Percentiles rank a stretch among this genome's conserved stretches.
Evolutionary conservation across 2,797 vertebrate species (phyloP).

Genomic region (Novumbra hubbsi): DNA sequence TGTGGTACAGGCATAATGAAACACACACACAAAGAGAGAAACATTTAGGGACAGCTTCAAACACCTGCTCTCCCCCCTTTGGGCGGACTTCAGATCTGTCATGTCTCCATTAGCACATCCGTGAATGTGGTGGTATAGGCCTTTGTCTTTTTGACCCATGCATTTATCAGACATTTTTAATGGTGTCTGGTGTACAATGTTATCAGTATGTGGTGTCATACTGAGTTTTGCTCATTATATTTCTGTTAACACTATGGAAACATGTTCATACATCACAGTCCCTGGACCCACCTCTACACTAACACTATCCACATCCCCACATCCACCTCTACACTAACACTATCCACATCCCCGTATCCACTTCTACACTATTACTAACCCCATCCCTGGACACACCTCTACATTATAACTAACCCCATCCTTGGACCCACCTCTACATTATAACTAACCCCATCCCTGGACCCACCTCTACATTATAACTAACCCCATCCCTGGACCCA

Average conservation of each 20-base stretch:
- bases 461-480: too few species aligned
- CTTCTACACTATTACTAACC: too few species aligned
- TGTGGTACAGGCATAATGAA: not conserved
- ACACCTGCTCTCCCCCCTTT: not conserved
- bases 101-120: conserved; percentile 27
- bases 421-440: too few species aligned
- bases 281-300: not conserved
- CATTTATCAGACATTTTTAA: not conserved
- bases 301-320: too few species aligned
- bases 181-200: not conserved
- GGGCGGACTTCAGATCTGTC: conserved; percentile 31
- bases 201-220: not conserved
- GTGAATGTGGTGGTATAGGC: not conserved
- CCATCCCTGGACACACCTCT: too few species aligned
- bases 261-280: not conserved
- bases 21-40: conserved; percentile 24
- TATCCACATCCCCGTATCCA: too few species aligned
- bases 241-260: not conserved
- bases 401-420: too few species aligned
- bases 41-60: not conserved
- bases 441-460: too few species aligned
- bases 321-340: too few species aligned
- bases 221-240: not conserved
- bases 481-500: not conserved
- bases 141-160: not conserved